Evolutionary conservation across 2,113 vertebrate genomes (phyloP).

Genomic region (Heterotilapia buettikoferi): DNA sequence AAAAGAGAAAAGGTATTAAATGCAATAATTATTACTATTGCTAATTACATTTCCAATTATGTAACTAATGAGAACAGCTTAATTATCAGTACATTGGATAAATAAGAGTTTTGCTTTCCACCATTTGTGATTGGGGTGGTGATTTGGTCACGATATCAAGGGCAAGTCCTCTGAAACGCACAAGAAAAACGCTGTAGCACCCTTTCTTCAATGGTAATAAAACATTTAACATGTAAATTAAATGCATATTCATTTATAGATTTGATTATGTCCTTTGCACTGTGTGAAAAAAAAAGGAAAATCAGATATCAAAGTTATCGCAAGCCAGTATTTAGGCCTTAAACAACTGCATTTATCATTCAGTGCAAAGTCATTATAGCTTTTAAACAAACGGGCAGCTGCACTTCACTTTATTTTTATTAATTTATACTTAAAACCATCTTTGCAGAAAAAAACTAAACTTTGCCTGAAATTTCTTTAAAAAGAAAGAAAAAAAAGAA

Average conservation of each 20-base stretch:
- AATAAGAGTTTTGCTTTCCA: conserved; percentile 53
- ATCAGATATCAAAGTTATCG: neutral
- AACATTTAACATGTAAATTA: neutral
- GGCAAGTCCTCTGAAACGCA: conserved; percentile 9
- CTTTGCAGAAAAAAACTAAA: neutral
- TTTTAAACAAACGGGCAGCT: neutral
- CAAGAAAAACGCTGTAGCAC: neutral
- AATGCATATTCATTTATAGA: neutral
- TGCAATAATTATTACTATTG: conserved; percentile 74
- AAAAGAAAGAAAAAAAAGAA: neutral
- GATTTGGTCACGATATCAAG: conserved; percentile 24
- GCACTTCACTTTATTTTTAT: neutral
- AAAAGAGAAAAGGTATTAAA: conserved; percentile 74
- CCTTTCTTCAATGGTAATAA: neutral
- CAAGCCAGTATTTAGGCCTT: neutral
- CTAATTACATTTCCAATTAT: conserved; percentile 79
- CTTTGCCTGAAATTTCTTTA: neutral
- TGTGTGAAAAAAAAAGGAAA: neutral
- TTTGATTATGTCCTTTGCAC: neutral
- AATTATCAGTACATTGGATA: conserved; percentile 67
- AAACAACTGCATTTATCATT: neutral
- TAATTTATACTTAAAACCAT: neutral
- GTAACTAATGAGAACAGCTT: conserved; percentile 75
- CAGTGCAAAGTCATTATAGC: neutral
- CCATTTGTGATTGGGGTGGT: conserved; percentile 25